Conservation (phyloP, 2,888 invertebrate species). For the Liodrosophila aerea region DNA sequence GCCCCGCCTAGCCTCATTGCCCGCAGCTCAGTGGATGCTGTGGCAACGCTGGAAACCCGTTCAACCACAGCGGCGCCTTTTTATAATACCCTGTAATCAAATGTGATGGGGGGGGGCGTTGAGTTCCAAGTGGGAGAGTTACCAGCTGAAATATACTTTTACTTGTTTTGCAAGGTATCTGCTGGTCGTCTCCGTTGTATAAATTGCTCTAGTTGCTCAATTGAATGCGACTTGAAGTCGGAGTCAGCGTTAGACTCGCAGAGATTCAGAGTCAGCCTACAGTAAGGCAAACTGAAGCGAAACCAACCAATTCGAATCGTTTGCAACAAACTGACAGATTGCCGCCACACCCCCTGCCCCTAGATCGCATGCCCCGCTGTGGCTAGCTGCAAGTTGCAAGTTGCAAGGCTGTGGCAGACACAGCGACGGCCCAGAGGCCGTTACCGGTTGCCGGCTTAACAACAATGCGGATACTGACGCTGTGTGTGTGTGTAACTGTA, state of each 20-base stretch:
- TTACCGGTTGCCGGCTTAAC: slow-evolving; percentile 39
- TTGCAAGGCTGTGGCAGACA: slow-evolving; percentile 34
- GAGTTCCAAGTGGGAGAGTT: no score
- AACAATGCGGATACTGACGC: slow-evolving; percentile 62
- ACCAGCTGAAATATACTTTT: no score
- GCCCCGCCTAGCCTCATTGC: not conserved
- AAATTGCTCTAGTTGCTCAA: not conserved
- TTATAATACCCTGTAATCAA: slow-evolving; percentile 15
- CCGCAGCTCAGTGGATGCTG: slow-evolving; percentile 4
- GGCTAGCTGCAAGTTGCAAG: no score
- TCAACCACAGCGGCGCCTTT: slow-evolving; percentile 23
- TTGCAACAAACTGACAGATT: no score
- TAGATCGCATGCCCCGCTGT: no score
- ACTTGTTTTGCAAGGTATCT: not conserved
- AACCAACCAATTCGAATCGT: no score
- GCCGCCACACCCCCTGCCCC: no score
- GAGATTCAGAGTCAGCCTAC: no score
- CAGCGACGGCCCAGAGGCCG: slow-evolving; percentile 42
- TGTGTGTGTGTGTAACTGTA: no score
- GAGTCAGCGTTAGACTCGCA: no score
- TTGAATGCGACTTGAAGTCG: no score
- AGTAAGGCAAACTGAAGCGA: no score
- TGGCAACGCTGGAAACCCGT: slow-evolving; percentile 39
- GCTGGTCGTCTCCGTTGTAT: not conserved
- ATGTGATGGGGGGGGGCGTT: not conserved